A percentile compares a stretch with the other conserved stretches of the same genome.
Conservation (phyloP, 1,140 invertebrate genomes). For the Drosophila nasuta region DNA sequence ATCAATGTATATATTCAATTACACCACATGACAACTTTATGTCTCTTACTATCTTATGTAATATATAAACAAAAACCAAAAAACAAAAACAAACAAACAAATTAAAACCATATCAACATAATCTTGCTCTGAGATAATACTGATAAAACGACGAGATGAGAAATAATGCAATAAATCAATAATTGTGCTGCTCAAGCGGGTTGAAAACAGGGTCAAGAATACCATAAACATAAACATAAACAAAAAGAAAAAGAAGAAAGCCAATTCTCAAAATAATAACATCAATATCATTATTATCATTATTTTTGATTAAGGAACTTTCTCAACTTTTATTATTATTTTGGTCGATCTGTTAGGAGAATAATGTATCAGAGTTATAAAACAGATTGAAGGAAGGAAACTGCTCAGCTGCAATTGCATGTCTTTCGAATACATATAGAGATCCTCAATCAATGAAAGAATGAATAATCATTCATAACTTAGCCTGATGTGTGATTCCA, state of each 20-base stretch:
- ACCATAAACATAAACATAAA: neutral
- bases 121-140: slow-evolving; percentile 13
- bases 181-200: slow-evolving; percentile 8
- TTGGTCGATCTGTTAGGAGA: too few relatives aligned
- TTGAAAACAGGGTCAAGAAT: slow-evolving; percentile 12
- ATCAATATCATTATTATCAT: neutral
- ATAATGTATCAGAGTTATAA: too few relatives aligned
- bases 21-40: slow-evolving; percentile 38
- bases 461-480: slow-evolving; percentile 19
- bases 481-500: slow-evolving; percentile 33
- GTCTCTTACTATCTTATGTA: slow-evolving; percentile 42
- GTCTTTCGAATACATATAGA: neutral
- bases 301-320: too few relatives aligned
- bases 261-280: neutral
- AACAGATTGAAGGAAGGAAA: too few relatives aligned
- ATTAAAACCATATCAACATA: slow-evolving; percentile 1
- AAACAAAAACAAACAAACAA: slow-evolving; percentile 13
- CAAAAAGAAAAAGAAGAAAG: neutral
- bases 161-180: slow-evolving; percentile 9
- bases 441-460: neutral
- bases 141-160: slow-evolving; percentile 16
- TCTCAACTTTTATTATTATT: too few relatives aligned
- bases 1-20: slow-evolving; percentile 39
- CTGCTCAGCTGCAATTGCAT: too few relatives aligned
- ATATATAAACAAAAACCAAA: slow-evolving; percentile 19